Base-by-base conservation (phyloP, 2,113 vertebrate species). In the Acrocephalus kingi region DNA sequence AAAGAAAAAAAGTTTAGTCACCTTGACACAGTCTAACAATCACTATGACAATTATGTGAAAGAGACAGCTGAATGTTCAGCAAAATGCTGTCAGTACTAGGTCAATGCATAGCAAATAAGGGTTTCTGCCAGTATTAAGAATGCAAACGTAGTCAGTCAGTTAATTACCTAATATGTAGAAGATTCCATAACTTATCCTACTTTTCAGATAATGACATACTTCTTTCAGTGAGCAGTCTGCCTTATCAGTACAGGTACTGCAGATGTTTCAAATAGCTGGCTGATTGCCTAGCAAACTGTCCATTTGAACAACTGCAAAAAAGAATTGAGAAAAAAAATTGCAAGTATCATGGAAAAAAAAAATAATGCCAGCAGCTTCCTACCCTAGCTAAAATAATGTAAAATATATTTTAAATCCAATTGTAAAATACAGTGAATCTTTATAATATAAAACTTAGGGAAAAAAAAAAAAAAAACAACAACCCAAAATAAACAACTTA, bases 281-380 rank as follows among this genome's bases (percentile, higher is more conserved):
- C 54, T 75, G 68, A 91, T 56, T 95, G 54, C 13, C 51, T 79
- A 75, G 46, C 1, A 27, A 85, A 72, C 54, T 84, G 52, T 16
- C 81, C 75, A 49, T 92, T 54, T 94, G 45, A 96, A 84, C 45
- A 94, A 66, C 45, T 37, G 59, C 51, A 64, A 82, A 81, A 30
- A n/a, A 90, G 24, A 68, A 35, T 35, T 21, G 24, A 86, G 45
- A 84, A 72, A 21, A 95, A 94, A 96, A 97, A 95, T 21, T 81
- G 30, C 13, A 92, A 84, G 35, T 19, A 23, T 64, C 28, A 48
- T 24, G 41, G 62, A 96, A 48, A 48, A 46, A 18, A 43, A 78
- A 93, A 90, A 75, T 4, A 19, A 18, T 2, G 0, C 20, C 67
- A 82, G 33, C 21, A 58, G n/a, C 15, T 78, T 46, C 54, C 48